Evolutionary conservation across 2,113 vertebrate species (phyloP).

Genomic region (Anoplopoma fimbria): DNA sequence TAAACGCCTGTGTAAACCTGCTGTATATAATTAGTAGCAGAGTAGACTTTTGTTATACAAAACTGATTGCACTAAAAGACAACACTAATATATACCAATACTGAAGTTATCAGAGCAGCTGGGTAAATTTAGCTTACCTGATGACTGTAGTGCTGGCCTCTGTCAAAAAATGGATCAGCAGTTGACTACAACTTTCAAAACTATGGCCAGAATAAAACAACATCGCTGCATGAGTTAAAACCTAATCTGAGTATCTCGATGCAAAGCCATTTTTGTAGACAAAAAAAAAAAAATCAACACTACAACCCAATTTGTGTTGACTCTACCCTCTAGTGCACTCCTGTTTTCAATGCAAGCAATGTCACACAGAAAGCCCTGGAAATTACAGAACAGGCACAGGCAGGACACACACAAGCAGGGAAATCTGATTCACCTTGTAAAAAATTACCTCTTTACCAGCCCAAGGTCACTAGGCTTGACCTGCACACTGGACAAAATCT

Average conservation of each 20-base stretch:
- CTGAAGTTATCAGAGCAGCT: not conserved
- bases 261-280: not conserved
- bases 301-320: not conserved
- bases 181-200: not conserved
- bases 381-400: not conserved
- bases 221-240: not conserved
- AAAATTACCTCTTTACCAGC: not conserved
- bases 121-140: not conserved
- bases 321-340: not conserved
- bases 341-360: constrained; percentile 6
- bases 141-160: not conserved
- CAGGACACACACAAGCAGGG: not conserved
- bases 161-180: constrained; percentile 10
- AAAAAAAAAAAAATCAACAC: constrained; percentile 3
- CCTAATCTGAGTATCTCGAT: constrained; percentile 4
- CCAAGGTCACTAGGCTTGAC: constrained; percentile 21
- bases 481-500: constrained; percentile 10
- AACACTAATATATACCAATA: not conserved
- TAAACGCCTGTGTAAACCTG: not conserved
- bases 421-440: not conserved
- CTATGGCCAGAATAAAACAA: constrained; percentile 13
- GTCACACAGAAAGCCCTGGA: not conserved
- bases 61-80: constrained; percentile 15
- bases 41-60: not conserved
- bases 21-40: not conserved